Conservation (phyloP, 2,113 vertebrate species). For the Dryoscopus gambensis region DNA sequence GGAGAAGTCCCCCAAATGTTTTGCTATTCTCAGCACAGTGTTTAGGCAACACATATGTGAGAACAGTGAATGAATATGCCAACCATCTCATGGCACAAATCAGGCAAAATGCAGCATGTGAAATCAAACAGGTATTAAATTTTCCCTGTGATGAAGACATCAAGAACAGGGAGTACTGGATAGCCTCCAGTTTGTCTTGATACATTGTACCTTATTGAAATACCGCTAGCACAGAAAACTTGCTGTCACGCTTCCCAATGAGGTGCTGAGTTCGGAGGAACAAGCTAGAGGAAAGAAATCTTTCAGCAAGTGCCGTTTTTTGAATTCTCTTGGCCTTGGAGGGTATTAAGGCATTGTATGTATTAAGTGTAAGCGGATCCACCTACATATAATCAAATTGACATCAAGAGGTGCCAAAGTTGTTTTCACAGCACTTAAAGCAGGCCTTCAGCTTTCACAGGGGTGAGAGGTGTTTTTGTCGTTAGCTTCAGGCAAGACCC, state of each 20-base stretch:
- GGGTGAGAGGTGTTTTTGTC: constrained; percentile 11
- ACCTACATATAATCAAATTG: not conserved
- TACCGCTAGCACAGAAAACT: not conserved
- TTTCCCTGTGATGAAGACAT: not conserved
- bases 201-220: not conserved
- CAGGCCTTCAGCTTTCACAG: not conserved
- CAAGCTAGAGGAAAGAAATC: not conserved
- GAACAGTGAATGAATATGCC: not conserved
- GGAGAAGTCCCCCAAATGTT: not conserved
- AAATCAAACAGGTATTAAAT: not conserved
- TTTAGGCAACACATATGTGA: not conserved
- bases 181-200: not conserved
- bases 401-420: not conserved
- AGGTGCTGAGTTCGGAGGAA: not conserved
- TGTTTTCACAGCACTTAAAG: not conserved
- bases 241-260: not conserved
- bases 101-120: not conserved
- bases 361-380: not conserved
- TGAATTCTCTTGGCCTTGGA: not conserved
- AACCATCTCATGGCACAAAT: not conserved
- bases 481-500: constrained; percentile 7
- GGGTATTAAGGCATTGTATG: not conserved
- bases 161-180: not conserved
- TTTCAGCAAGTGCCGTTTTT: not conserved
- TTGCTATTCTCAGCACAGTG: not conserved